These are phyloP conservation scores for Peucedramus taeniatus DNA, from an alignment of 2,113 vertebrate genomes.

Conservation along the genomic window DNA sequence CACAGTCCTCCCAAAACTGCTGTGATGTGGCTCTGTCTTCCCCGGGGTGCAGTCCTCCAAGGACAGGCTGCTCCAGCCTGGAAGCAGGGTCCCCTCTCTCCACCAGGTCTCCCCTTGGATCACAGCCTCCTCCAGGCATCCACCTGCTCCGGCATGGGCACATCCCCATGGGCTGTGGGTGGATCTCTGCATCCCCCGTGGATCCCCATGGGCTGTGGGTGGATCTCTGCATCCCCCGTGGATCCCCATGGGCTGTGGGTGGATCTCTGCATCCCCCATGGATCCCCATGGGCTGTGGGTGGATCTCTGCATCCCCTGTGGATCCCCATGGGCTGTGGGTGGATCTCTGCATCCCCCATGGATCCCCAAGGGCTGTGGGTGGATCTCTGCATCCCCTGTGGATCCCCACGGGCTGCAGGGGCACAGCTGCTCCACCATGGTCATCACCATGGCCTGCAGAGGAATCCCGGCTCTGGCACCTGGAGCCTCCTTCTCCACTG, in stretches of 20 bases:
- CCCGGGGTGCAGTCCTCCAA: neutral
- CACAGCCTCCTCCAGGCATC: neutral
- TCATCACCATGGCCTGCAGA: neutral
- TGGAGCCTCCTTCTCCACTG: neutral
- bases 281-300: neutral
- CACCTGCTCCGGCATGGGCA: fast-evolving
- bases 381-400: neutral
- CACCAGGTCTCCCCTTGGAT: neutral
- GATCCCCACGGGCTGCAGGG: neutral
- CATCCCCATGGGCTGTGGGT: neutral
- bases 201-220: neutral
- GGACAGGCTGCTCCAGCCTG: neutral
- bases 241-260: neutral
- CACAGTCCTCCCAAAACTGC: neutral
- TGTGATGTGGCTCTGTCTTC: neutral
- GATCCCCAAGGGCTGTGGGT: neutral
- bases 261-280: neutral
- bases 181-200: neutral
- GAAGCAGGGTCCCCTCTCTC: neutral
- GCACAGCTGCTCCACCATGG: neutral
- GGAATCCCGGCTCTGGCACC: neutral
- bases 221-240: neutral
- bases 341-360: neutral
- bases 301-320: too few species aligned
- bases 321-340: neutral